A percentile compares a stretch with the other conserved stretches of the same genome.
Evolutionary conservation across 2,888 invertebrate species (phyloP).

Genomic region (Elgonia sp.): DNA sequence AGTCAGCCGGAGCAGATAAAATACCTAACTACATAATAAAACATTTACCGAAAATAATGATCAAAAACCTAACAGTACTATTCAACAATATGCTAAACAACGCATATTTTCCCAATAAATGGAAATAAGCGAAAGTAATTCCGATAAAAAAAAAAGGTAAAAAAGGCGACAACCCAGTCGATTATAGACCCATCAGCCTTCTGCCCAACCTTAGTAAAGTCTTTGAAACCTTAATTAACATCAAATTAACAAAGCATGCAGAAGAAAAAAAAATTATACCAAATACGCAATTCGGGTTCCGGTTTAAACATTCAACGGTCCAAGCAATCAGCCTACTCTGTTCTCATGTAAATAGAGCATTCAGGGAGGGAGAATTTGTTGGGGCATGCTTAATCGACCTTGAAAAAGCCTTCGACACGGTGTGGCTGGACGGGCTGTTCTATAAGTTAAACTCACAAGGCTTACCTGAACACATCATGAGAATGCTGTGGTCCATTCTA

Average conservation of each 20-base stretch:
- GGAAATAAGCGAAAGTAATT: slow-evolving; percentile 14
- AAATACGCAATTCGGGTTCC: background rate
- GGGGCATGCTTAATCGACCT: slow-evolving; percentile 2
- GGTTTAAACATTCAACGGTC: background rate
- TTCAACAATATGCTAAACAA: slow-evolving; percentile 23
- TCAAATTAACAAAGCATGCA: background rate
- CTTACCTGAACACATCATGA: background rate
- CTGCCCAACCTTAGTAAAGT: background rate
- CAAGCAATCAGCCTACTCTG: background rate
- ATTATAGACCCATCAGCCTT: background rate
- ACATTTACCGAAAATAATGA: background rate
- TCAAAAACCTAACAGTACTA: background rate
- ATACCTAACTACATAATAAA: background rate
- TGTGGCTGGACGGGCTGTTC: slow-evolving; percentile 29
- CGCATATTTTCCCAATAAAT: background rate
- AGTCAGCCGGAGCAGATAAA: background rate
- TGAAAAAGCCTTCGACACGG: slow-evolving; percentile 18
- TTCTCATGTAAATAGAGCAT: background rate
- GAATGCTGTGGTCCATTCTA: slow-evolving; percentile 17
- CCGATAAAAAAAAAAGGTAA: background rate
- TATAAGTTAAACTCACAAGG: background rate
- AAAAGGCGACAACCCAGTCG: background rate
- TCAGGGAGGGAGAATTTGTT: background rate
- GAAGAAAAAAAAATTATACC: background rate
- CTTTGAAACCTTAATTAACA: slow-evolving; percentile 7